Conservation (phyloP, 2,888 invertebrate species). For the Pristionchus exspectatus region DNA sequence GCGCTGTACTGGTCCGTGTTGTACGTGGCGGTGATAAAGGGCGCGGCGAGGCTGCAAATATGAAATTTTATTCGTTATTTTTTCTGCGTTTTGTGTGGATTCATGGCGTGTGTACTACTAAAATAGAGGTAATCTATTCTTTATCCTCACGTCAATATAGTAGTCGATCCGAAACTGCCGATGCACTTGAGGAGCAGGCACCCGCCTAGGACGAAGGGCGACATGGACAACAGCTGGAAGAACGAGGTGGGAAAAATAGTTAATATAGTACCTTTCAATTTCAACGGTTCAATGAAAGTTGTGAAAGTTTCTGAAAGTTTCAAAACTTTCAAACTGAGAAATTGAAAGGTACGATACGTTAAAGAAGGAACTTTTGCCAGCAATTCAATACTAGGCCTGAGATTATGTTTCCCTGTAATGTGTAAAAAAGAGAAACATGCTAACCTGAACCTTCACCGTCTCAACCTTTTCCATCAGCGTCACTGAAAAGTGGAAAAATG, state of each 20-base stretch:
- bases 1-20: slow-evolving; percentile 15
- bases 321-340: too few relatives aligned
- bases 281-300: too few relatives aligned
- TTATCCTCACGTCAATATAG: not conserved
- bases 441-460: not conserved
- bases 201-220: not conserved
- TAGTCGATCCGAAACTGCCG: slow-evolving; percentile 1
- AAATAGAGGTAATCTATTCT: too few relatives aligned
- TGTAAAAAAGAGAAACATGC: not conserved
- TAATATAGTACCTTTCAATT: too few relatives aligned
- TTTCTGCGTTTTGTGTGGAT: too few relatives aligned
- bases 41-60: not conserved
- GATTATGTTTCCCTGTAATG: too few relatives aligned
- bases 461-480: not conserved
- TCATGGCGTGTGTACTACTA: too few relatives aligned
- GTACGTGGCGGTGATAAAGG: slow-evolving; percentile 23
- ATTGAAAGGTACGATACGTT: too few relatives aligned
- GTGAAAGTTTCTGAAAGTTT: too few relatives aligned
- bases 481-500: not conserved
- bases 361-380: too few relatives aligned
- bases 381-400: too few relatives aligned
- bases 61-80: not conserved
- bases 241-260: too few relatives aligned
- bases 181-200: slow-evolving; percentile 2
- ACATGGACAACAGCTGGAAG: not conserved